These are phyloP conservation scores for Cyclargus thomasi DNA, from an alignment of 1,140 invertebrate species.

Conservation along the genomic window DNA sequence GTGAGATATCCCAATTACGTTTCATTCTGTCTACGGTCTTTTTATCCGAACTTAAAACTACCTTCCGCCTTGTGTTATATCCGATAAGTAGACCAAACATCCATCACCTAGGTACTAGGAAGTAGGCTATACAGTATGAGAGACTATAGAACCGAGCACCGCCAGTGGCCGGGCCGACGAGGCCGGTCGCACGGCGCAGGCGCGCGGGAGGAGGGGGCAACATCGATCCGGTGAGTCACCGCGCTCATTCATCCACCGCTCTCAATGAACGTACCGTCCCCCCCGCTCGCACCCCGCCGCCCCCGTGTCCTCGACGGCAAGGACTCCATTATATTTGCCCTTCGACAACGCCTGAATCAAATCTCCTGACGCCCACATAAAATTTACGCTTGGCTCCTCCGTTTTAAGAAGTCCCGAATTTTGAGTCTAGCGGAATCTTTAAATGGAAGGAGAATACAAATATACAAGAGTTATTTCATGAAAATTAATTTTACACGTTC, in stretches of 20 bases:
- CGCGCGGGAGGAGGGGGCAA: slow-evolving; percentile 32
- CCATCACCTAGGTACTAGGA: too few species aligned
- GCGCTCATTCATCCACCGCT: slow-evolving; percentile 64
- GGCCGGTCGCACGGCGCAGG: slow-evolving; percentile 32
- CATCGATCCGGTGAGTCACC: slow-evolving; percentile 68
- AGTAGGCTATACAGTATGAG: too few species aligned
- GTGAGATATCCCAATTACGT: too few species aligned
- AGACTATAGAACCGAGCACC: background rate
- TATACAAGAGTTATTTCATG: too few species aligned
- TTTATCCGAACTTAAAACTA: too few species aligned
- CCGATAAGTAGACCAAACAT: too few species aligned
- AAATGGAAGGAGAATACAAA: too few species aligned
- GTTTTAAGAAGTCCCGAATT: slow-evolving; percentile 25
- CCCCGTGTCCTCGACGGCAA: slow-evolving; percentile 49
- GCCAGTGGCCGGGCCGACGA: slow-evolving; percentile 1
- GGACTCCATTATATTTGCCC: slow-evolving; percentile 58
- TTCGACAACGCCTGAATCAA: slow-evolving; percentile 43
- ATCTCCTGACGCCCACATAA: slow-evolving; percentile 38
- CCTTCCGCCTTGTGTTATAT: too few species aligned
- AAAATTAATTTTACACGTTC: too few species aligned
- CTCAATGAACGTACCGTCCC: slow-evolving; percentile 60
- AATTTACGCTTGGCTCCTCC: slow-evolving; percentile 9
- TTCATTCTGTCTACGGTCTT: too few species aligned
- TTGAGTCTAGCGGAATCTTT: too few species aligned
- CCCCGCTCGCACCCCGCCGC: slow-evolving; percentile 26